phyloP scores from a whole-genome alignment of 2,888 invertebrate species.

The Hyposoter didymator region DNA sequence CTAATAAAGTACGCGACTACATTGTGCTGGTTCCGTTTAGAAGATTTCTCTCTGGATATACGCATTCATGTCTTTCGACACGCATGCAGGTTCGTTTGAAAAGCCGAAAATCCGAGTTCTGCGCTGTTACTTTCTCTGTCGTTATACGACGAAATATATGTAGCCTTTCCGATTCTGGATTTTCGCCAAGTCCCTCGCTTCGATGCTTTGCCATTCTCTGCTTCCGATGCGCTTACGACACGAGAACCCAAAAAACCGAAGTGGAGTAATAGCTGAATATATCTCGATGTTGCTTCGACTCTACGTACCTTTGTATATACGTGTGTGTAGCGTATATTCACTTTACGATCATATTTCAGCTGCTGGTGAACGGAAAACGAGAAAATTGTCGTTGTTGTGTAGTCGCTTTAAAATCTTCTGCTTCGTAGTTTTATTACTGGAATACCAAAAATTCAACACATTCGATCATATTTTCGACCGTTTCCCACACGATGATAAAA shows the following conservation, averaged over 20 bases:
- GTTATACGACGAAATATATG: constrained; percentile 51
- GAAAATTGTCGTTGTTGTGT: constrained; percentile 17
- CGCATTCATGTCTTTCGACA: constrained; percentile 22
- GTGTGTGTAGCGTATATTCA: constrained; percentile 1
- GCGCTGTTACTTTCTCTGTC: constrained; percentile 25
- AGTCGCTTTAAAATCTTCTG: constrained; percentile 14
- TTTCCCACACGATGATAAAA: constrained; percentile 15
- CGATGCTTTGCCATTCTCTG: constrained; percentile 55
- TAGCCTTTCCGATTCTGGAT: constrained; percentile 58
- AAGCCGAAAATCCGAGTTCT: constrained; percentile 65
- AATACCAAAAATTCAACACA: constrained; percentile 6
- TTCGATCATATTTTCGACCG: background rate
- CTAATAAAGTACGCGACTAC: constrained; percentile 54
- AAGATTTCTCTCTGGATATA: background rate
- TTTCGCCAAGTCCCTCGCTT: constrained; percentile 61
- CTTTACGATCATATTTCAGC: constrained; percentile 27
- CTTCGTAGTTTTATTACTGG: constrained; percentile 10
- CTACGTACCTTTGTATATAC: constrained; percentile 33
- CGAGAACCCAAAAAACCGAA: constrained; percentile 52
- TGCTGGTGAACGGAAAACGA: constrained; percentile 18
- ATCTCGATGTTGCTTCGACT: constrained; percentile 54
- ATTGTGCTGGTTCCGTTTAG: constrained; percentile 17
- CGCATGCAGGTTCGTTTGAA: constrained; percentile 47
- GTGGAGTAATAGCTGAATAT: constrained; percentile 53
- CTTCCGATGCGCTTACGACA: constrained; percentile 59